A percentile compares a stretch with the other conserved stretches of the same genome.
Conservation (phyloP, 2,888 invertebrate species). For the Caradrina kadenii region DNA sequence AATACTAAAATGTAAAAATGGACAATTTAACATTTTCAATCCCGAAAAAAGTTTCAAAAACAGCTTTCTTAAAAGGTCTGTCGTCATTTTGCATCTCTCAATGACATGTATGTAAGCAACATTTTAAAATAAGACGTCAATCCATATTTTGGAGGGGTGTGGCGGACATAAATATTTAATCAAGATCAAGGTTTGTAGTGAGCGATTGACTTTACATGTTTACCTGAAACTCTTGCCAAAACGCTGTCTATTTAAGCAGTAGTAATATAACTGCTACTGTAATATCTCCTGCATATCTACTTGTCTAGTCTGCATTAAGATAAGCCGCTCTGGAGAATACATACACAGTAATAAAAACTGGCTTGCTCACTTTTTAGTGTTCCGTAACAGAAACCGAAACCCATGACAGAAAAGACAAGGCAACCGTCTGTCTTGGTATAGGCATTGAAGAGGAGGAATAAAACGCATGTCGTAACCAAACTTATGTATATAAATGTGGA, state of each 20-base stretch:
- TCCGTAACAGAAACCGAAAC: no score
- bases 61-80: conserved; percentile 7
- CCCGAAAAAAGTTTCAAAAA: neutral
- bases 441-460: no score
- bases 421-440: neutral
- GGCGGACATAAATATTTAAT: conserved; percentile 41
- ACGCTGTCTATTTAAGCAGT: neutral
- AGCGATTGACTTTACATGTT: conserved; percentile 31
- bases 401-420: neutral
- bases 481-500: no score
- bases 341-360: no score
- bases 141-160: conserved; percentile 2
- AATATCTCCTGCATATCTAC: no score
- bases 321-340: no score
- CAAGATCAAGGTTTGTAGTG: conserved; percentile 40
- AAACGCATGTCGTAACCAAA: no score
- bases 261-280: no score
- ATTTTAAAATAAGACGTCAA: conserved; percentile 19
- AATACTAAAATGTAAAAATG: neutral
- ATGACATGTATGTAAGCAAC: conserved; percentile 11
- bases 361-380: no score
- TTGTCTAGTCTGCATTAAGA: no score
- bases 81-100: conserved; percentile 25
- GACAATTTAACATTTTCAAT: neutral
- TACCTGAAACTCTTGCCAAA: conserved; percentile 38